Evolutionary conservation across 2,797 vertebrate species (phyloP).

Genomic region (Sebastes hopkinsi): DNA sequence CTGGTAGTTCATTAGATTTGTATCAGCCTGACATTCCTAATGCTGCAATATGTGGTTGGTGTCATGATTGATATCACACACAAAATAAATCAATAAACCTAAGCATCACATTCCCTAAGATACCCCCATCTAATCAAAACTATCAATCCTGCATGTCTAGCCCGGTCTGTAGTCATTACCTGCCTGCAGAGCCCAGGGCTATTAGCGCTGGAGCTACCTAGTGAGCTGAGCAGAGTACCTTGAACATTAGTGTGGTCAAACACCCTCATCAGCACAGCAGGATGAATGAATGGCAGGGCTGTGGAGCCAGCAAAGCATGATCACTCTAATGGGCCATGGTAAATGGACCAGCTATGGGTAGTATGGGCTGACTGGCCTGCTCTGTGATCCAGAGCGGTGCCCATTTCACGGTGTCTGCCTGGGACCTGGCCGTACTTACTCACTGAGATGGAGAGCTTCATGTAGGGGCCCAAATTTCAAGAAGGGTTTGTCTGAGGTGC

Average conservation of each 20-base stretch:
- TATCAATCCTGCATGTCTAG: conserved; percentile 77
- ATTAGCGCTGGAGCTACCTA: conserved; percentile 66
- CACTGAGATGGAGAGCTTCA: conserved; percentile 78
- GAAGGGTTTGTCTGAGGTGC: conserved; percentile 51
- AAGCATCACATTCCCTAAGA: conserved; percentile 65
- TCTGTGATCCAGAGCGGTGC: conserved; percentile 79
- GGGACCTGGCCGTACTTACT: conserved; percentile 72
- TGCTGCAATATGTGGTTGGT: conserved; percentile 49
- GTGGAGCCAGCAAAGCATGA: conserved; percentile 70
- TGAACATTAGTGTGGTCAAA: conserved; percentile 69
- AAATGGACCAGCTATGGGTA: conserved; percentile 77
- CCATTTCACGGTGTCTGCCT: conserved; percentile 85
- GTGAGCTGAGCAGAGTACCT: conserved; percentile 65
- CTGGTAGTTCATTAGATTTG: conserved; percentile 41
- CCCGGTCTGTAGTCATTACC: conserved; percentile 68
- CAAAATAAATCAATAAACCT: conserved; percentile 76
- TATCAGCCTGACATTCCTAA: conserved; percentile 35
- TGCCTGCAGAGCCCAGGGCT: conserved; percentile 53
- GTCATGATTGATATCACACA: conserved; percentile 66
- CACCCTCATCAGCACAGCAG: conserved; percentile 48
- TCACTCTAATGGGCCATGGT: conserved; percentile 82
- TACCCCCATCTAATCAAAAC: conserved; percentile 78
- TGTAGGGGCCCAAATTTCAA: conserved; percentile 26
- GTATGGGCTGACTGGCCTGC: conserved; percentile 64
- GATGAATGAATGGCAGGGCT: conserved; percentile 67